Percentiles rank a stretch among this genome's conserved stretches.
These are phyloP conservation scores for Montifringilla adamsi DNA, from an alignment of 2,113 vertebrate species.

Conservation along the genomic window DNA sequence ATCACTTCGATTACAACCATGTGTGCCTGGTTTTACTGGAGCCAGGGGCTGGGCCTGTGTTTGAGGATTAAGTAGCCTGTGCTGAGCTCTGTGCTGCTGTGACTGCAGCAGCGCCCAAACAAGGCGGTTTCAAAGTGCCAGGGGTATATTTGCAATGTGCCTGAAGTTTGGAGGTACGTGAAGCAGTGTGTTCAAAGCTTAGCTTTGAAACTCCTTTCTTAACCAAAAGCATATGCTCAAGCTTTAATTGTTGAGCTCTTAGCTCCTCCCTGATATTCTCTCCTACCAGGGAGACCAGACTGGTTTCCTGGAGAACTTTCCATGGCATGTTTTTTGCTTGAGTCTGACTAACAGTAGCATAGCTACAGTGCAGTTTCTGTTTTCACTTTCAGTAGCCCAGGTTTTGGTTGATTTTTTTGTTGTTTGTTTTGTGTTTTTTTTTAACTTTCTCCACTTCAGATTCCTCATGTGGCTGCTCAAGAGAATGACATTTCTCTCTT, in stretches of 20 bases:
- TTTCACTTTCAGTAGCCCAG: neutral
- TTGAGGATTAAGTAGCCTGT: neutral
- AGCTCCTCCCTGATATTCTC: neutral
- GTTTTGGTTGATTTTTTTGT: neutral
- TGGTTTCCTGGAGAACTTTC: constrained; percentile 24
- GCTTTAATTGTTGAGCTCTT: neutral
- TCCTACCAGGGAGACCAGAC: neutral
- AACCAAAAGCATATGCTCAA: neutral
- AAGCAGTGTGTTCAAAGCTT: neutral
- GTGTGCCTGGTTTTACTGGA: accelerated
- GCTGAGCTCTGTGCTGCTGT: neutral
- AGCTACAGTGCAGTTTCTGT: neutral
- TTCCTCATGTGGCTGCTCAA: neutral
- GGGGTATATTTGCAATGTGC: neutral
- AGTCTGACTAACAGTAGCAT: neutral
- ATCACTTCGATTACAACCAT: neutral
- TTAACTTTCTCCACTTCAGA: neutral
- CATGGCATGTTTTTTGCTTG: neutral
- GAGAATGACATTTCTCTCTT: neutral
- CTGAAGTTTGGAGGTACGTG: neutral
- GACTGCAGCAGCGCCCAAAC: neutral
- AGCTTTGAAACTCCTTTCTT: neutral
- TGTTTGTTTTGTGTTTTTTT: neutral
- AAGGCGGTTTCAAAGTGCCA: neutral
- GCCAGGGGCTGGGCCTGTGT: neutral